Percentiles rank a stretch among this genome's conserved stretches.
These are phyloP conservation scores for Camponotus fellah DNA, from an alignment of 2,888 invertebrate genomes.

Conservation along the genomic window DNA sequence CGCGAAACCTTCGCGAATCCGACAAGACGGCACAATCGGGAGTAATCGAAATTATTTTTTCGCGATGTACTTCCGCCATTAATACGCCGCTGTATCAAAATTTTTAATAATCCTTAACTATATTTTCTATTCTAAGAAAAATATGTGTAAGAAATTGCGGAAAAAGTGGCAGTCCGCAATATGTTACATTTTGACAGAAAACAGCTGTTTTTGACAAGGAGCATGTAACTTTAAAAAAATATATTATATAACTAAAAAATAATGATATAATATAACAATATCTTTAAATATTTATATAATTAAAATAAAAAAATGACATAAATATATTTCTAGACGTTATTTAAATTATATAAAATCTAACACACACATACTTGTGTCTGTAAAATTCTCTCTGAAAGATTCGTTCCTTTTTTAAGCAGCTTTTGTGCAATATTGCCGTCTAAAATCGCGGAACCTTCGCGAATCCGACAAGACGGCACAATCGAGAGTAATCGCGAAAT, in stretches of 20 bases:
- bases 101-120: conserved; percentile 1
- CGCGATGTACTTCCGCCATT: conserved; percentile 50
- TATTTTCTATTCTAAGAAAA: not conserved
- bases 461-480: not conserved
- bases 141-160: not conserved
- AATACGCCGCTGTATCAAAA: conserved; percentile 63
- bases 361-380: too few relatives aligned
- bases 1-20: not conserved
- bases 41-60: conserved; percentile 28
- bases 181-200: not conserved
- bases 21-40: conserved; percentile 20
- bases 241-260: not conserved
- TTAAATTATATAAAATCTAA: not conserved
- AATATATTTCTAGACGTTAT: not conserved
- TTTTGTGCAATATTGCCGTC: not conserved
- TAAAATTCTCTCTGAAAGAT: not conserved
- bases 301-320: not conserved
- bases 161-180: not conserved
- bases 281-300: not conserved
- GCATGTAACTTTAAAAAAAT: not conserved
- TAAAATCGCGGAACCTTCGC: not conserved
- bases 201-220: not conserved
- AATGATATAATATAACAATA: too few relatives aligned
- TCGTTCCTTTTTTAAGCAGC: not conserved
- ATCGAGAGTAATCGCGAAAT: conserved; percentile 31